Percentiles rank a stretch among this genome's conserved stretches.
Conservation (phyloP, 2,113 vertebrate genomes). For the Myiagra hebetior region DNA sequence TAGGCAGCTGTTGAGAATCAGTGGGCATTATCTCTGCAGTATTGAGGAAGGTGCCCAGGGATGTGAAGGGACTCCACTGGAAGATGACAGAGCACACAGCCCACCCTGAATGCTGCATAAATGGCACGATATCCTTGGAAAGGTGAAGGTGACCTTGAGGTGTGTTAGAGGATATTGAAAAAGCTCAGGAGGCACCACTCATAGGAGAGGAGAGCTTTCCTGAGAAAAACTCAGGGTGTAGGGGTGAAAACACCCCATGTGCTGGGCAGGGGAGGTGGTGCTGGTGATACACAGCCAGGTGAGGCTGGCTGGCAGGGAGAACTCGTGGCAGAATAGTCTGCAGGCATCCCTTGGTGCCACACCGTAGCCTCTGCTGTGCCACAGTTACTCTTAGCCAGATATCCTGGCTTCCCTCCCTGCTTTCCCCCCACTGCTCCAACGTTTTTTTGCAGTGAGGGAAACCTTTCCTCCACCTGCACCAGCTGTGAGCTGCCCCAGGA, state of each 20-base stretch:
- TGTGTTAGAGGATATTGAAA: background rate
- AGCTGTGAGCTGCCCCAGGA: background rate
- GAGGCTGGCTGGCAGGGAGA: background rate
- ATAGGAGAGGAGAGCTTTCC: background rate
- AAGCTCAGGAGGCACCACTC: background rate
- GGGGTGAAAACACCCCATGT: background rate
- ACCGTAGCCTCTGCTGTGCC: fast-evolving
- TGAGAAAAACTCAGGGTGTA: background rate
- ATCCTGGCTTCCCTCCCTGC: background rate
- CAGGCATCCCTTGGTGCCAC: fast-evolving
- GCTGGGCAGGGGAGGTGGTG: background rate
- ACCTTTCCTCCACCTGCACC: background rate
- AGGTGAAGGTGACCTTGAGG: background rate
- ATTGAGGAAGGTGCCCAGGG: background rate
- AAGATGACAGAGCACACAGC: background rate
- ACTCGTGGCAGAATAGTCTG: background rate
- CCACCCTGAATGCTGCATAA: background rate
- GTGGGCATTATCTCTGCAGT: background rate
- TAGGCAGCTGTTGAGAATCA: background rate
- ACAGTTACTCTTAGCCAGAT: no score
- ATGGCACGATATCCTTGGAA: background rate
- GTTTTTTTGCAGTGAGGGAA: background rate
- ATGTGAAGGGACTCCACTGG: background rate
- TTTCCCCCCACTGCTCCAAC: fast-evolving
- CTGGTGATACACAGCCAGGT: background rate